A percentile compares a stretch with the other conserved stretches of the same genome.
phyloP scores from a whole-genome alignment of 92 coral and sea anemone species.

The Epizoanthus scotinus region DNA sequence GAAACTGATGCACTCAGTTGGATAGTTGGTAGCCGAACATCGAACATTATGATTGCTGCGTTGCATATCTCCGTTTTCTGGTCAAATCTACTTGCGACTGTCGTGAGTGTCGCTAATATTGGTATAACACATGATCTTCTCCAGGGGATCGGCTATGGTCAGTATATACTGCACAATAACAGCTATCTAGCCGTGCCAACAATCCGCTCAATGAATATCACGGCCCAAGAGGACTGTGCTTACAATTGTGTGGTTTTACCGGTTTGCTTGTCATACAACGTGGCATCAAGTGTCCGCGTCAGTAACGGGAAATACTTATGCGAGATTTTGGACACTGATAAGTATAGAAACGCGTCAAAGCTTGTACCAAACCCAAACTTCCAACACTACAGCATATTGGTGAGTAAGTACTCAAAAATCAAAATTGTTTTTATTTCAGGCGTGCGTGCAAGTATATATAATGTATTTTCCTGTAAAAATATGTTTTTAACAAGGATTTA shows the following conservation, averaged over 20 bases:
- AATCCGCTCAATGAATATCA: neutral
- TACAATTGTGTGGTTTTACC: neutral
- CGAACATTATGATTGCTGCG: no score
- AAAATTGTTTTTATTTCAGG: no score
- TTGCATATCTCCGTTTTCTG: no score
- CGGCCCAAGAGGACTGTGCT: neutral
- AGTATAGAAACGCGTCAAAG: neutral
- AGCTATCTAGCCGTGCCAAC: constrained; percentile 7
- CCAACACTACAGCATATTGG: constrained; percentile 1
- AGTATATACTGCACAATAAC: constrained; percentile 16
- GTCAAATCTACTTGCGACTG: no score
- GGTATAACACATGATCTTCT: neutral
- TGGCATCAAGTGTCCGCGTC: neutral
- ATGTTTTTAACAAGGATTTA: no score
- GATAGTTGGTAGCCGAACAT: no score
- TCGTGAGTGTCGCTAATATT: no score
- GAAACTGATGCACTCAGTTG: no score
- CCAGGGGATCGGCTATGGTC: constrained; percentile 5
- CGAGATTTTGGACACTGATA: constrained; percentile 4
- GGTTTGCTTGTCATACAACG: constrained; percentile 1
- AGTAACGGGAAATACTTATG: neutral
- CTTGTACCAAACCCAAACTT: neutral
- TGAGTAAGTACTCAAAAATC: neutral
- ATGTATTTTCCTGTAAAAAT: no score
- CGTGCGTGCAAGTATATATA: no score